These are phyloP conservation scores for Microplitis demolitor DNA, from an alignment of 1,140 invertebrate genomes.

Conservation along the genomic window DNA sequence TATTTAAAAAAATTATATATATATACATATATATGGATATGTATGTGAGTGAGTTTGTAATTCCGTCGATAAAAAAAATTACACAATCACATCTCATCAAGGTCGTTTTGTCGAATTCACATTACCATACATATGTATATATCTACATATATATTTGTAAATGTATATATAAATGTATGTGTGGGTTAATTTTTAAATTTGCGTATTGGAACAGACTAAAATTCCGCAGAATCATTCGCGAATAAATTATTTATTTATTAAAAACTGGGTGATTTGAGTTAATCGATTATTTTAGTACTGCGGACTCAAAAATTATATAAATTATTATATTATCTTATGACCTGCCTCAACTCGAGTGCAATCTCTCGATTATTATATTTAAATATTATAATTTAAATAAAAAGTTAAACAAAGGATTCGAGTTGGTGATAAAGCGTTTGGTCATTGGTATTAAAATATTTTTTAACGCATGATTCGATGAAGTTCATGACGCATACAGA, in stretches of 20 bases:
- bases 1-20: not conserved
- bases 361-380: too few species aligned
- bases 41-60: conserved; percentile 38
- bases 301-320: too few species aligned
- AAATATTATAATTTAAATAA: too few species aligned
- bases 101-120: conserved; percentile 40
- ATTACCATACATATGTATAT: not conserved
- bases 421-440: not conserved
- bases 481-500: not conserved
- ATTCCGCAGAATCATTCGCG: too few species aligned
- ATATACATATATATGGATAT: not conserved
- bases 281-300: too few species aligned
- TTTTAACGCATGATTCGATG: not conserved
- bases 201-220: not conserved
- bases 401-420: too few species aligned
- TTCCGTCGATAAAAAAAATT: conserved; percentile 56
- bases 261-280: too few species aligned
- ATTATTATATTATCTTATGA: too few species aligned
- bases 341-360: too few species aligned
- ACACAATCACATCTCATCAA: conserved; percentile 53
- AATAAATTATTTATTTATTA: too few species aligned
- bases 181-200: not conserved
- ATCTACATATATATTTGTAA: not conserved
- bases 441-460: not conserved
- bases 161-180: conserved; percentile 3